Conservation (phyloP, 2,113 vertebrate genomes). For the Philantomba maxwellii region DNA sequence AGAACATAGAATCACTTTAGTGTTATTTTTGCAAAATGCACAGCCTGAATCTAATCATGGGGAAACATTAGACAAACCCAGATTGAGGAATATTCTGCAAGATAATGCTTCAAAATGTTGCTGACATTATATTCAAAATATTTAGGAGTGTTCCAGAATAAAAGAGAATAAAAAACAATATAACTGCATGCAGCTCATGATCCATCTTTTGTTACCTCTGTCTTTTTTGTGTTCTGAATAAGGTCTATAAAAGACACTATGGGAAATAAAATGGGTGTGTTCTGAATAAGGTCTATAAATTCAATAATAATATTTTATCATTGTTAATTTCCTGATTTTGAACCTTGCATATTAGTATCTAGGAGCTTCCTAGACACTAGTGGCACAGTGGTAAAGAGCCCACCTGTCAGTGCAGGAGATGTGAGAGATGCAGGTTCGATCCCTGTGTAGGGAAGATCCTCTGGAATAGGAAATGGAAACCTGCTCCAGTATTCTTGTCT, state of each 20-base stretch:
- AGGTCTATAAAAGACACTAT: background rate
- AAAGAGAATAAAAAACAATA: background rate
- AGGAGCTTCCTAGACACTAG: background rate
- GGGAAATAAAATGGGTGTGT: background rate
- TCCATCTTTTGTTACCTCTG: background rate
- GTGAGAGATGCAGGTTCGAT: background rate
- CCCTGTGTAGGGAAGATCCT: background rate
- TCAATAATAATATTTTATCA: background rate
- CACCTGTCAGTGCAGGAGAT: background rate
- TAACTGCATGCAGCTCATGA: background rate
- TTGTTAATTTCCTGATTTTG: background rate
- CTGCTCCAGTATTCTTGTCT: background rate
- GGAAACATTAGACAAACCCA: background rate
- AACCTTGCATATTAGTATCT: background rate
- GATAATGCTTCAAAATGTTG: background rate
- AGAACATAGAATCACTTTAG: background rate
- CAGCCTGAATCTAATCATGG: background rate
- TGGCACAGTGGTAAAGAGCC: background rate
- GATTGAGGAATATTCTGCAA: background rate
- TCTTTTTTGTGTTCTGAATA: background rate
- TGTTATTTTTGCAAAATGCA: background rate
- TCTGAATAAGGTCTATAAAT: background rate
- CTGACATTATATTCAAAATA: background rate
- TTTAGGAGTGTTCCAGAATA: background rate
- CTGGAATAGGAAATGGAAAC: background rate